Conservation (phyloP, 2,113 vertebrate genomes). For the Megaceryle maxima region DNA sequence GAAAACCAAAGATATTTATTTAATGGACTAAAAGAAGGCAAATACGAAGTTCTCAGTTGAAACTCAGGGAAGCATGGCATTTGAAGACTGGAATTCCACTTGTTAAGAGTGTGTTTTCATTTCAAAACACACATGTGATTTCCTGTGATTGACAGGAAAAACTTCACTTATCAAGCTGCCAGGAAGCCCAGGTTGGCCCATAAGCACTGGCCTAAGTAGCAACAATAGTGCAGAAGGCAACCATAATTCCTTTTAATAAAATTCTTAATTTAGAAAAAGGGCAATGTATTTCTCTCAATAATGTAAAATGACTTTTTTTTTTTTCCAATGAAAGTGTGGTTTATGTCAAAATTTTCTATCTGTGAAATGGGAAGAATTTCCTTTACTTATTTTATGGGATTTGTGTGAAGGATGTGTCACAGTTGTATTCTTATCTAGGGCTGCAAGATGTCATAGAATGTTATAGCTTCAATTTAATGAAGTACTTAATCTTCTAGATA, state of each 20-base stretch:
- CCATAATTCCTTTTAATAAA: neutral
- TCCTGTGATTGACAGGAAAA: neutral
- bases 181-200: neutral
- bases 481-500: neutral
- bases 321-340: neutral
- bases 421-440: neutral
- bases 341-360: neutral
- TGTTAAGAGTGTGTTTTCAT: neutral
- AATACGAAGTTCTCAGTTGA: neutral
- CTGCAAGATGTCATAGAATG: neutral
- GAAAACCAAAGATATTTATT: neutral
- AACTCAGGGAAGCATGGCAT: neutral
- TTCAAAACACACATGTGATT: neutral
- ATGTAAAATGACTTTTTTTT: neutral
- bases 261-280: neutral
- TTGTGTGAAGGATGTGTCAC: neutral
- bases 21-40: neutral
- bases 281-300: neutral
- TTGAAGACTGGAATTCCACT: neutral
- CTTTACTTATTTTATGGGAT: neutral
- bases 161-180: neutral
- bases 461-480: neutral
- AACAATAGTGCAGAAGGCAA: neutral
- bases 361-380: neutral
- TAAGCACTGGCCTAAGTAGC: neutral